These are phyloP conservation scores for Bactericera cockerelli DNA, from an alignment of 1,140 invertebrate genomes.

Conservation along the genomic window DNA sequence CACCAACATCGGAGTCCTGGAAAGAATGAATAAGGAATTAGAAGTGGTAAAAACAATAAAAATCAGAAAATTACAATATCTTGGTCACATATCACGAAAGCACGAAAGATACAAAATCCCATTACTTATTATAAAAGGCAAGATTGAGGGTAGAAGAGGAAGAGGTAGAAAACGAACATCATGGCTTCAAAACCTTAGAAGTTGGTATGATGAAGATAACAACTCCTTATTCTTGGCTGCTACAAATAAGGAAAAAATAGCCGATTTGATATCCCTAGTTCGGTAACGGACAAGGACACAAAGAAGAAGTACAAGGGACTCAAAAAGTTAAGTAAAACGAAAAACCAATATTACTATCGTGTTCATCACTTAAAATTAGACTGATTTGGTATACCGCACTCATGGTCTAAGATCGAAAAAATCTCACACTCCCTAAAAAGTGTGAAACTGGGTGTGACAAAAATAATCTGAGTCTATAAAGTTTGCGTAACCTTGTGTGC, in stretches of 20 bases:
- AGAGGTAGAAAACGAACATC: conserved; percentile 4
- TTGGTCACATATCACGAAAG: conserved; percentile 9
- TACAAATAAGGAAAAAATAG: neutral
- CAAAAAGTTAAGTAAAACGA: too few species aligned
- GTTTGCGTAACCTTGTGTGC: neutral
- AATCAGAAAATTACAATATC: conserved; percentile 7
- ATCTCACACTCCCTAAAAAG: too few species aligned
- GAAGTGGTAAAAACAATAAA: conserved; percentile 6
- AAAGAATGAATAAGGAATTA: neutral
- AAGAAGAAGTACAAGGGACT: too few species aligned
- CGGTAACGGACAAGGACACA: too few species aligned
- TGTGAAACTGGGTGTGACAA: neutral
- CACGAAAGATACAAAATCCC: conserved; percentile 7
- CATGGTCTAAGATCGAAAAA: too few species aligned
- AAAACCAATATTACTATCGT: too few species aligned
- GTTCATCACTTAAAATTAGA: too few species aligned
- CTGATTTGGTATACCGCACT: too few species aligned
- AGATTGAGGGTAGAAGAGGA: conserved; percentile 11
- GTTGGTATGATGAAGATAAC: conserved; percentile 10
- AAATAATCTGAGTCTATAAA: neutral
- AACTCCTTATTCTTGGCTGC: too few species aligned
- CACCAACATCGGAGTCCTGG: neutral
- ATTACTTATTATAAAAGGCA: conserved; percentile 9
- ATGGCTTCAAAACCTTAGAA: conserved; percentile 4
- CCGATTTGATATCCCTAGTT: neutral